Conservation (phyloP, 2,797 vertebrate species). For the Emydoidea blandingii region DNA sequence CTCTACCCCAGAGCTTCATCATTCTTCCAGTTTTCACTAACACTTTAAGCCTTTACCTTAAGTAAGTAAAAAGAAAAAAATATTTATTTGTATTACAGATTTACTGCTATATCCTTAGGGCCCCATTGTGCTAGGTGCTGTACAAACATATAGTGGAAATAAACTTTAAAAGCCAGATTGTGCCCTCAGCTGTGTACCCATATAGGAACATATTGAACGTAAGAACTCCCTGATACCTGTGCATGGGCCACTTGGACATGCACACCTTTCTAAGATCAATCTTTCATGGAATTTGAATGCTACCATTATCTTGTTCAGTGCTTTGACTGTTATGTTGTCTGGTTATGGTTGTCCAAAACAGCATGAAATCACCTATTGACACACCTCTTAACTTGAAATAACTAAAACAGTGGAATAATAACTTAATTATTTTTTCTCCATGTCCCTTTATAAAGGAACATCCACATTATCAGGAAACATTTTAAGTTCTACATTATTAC, state of each 20-base stretch:
- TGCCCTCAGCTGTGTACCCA: neutral
- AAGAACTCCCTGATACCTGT: accelerated
- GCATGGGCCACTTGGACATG: accelerated
- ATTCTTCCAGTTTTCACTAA: neutral
- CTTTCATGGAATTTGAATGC: neutral
- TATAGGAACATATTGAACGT: accelerated
- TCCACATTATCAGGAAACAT: neutral
- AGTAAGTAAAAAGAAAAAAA: neutral
- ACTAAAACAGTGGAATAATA: neutral
- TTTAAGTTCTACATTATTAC: neutral
- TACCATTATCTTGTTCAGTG: neutral
- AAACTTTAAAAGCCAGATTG: neutral
- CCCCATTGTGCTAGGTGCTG: accelerated
- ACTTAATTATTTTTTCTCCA: neutral
- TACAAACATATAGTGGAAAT: neutral
- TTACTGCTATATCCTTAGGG: accelerated
- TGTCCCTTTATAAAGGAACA: neutral
- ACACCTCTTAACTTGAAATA: neutral
- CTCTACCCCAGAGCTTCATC: accelerated
- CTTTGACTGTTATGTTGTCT: accelerated
- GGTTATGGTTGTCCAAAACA: neutral
- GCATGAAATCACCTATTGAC: neutral
- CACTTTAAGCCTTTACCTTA: neutral
- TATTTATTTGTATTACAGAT: accelerated
- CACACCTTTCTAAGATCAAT: neutral